Evolutionary conservation across 2,113 vertebrate species (phyloP), one percentile per base, ranked within the genome.

Genomic region (Phylloscopus trochilus): DNA sequence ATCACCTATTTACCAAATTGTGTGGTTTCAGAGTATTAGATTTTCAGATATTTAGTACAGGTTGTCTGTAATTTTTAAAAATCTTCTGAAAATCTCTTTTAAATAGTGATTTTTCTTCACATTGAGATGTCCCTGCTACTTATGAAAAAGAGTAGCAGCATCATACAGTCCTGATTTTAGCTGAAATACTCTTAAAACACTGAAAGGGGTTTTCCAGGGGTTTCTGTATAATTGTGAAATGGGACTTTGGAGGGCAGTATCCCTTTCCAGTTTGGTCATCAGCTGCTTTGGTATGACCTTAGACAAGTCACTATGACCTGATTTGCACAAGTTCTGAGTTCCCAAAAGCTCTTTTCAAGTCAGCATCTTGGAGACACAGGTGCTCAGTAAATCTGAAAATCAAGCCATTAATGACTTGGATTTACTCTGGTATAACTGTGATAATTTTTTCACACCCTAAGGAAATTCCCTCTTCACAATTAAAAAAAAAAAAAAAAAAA

Each of bases 331-430:
- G 18, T 62, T 73, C 53, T 92, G 70, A 91, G 33, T 30, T 73
- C 53, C 58, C 51, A 92, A 69, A 85, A 52, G 24, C 63, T 70
- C 22, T 82, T 92, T 56, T 41, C 7, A 62, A 85, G 43, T 87
- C 87, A 93, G 67, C 83, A 91, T 43, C 44, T 79, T 67, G 41
- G 59, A 89, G 88, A 87, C 58, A 33, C 9, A 80, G 44, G 41
- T 85, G 33, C 30, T 95, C 62, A 73, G 83, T 46, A 69, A 43
- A 87, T 84, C 70, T 92, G 53, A 62, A 95, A 87, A 89, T 87
- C 44, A 72, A 89, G 49, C 31, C 66, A 82, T 91, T 89, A 75
- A 79, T 89, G 89, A 80, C n/a, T 76, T 74, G 49, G 15, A 53
- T 78, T 95, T 83, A 73, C 9, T 46, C 53, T 83, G 31, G 1